Evolutionary conservation across 2,113 vertebrate genomes (phyloP).

Genomic region (Salvelinus fontinalis): DNA sequence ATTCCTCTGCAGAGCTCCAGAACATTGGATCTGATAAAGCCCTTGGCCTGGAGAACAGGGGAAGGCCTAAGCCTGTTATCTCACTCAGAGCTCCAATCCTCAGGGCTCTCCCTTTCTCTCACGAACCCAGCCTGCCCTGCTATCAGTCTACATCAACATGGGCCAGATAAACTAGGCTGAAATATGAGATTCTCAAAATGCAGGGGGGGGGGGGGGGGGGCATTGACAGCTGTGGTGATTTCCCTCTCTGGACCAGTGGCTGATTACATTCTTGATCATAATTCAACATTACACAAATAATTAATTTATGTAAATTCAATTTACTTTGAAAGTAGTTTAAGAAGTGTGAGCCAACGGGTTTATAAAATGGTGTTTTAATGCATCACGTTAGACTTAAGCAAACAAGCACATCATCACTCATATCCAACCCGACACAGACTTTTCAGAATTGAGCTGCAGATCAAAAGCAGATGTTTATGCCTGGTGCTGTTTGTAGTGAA

Average conservation of each 20-base stretch:
- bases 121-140: background rate
- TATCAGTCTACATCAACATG: background rate
- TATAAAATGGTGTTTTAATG: too few species aligned
- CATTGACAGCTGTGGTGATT: background rate
- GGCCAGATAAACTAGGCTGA: background rate
- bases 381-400: too few species aligned
- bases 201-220: background rate
- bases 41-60: background rate
- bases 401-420: too few species aligned
- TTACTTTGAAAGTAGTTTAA: background rate
- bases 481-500: too few species aligned
- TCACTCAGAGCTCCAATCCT: background rate
- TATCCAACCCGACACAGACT: too few species aligned
- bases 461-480: too few species aligned
- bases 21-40: background rate
- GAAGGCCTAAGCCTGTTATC: background rate
- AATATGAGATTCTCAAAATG: too few species aligned
- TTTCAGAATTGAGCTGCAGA: too few species aligned
- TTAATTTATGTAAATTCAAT: background rate
- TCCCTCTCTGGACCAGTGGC: background rate
- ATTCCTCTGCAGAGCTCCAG: background rate
- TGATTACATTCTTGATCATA: background rate
- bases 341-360: background rate
- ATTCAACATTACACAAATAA: background rate
- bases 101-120: background rate